Evolutionary conservation across 2,888 invertebrate genomes (phyloP).

Genomic region (Nipponacmea schrenckii): DNA sequence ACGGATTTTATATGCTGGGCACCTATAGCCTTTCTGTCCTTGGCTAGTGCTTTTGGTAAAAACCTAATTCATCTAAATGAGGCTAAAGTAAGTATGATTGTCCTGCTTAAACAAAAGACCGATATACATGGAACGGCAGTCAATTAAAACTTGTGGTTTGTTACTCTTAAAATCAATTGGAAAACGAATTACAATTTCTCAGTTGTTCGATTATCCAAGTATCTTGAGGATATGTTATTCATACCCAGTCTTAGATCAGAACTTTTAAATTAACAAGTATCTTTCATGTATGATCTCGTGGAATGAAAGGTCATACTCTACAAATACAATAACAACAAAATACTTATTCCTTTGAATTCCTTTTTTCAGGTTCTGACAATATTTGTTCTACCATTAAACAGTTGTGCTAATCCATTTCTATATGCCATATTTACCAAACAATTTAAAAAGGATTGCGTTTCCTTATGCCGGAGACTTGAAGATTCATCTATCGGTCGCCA

Average conservation of each 20-base stretch:
- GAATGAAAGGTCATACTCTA: no score
- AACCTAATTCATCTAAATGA: slow-evolving; percentile 92
- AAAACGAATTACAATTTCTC: no score
- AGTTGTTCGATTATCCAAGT: no score
- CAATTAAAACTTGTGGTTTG: no score
- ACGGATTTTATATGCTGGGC: slow-evolving; percentile 99
- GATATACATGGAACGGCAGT: no score
- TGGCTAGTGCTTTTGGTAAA: slow-evolving; percentile 91
- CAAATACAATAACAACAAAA: no score
- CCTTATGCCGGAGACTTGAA: slow-evolving; percentile 95
- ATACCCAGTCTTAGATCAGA: no score
- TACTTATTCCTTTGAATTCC: slow-evolving; percentile 66
- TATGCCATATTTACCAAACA: slow-evolving; percentile 98
- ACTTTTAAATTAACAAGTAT: no score
- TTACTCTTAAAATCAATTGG: no score
- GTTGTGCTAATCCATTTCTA: slow-evolving; percentile 96
- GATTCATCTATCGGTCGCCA: slow-evolving; percentile 69
- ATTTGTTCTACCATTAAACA: slow-evolving; percentile 93
- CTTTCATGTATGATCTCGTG: no score
- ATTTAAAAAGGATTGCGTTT: slow-evolving; percentile 96
- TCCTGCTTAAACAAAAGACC: no score
- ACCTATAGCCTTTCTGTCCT: slow-evolving; percentile 93
- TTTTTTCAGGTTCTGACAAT: slow-evolving; percentile 80
- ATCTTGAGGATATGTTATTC: no score
- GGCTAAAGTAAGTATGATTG: slow-evolving; percentile 76